phyloP scores from a whole-genome alignment of 2,113 vertebrate genomes.

The Seriola quinqueradiata region DNA sequence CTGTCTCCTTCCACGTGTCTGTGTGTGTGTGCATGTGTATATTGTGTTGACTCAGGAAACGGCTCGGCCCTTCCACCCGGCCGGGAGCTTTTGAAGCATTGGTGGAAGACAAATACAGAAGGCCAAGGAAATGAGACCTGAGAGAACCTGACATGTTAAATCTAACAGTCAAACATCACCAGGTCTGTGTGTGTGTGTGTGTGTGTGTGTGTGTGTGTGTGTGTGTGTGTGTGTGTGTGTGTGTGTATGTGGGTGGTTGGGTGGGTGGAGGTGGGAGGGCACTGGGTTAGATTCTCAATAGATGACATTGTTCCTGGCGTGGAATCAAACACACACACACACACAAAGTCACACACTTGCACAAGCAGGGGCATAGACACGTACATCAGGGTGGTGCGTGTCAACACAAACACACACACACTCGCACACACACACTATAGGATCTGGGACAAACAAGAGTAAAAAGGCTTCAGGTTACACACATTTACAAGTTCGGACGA shows the following conservation, averaged over 20 bases:
- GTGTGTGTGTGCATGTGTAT: slow-evolving; percentile 6
- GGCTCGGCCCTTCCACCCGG: slow-evolving; percentile 46
- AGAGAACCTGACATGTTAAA: slow-evolving; percentile 66
- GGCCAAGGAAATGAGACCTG: slow-evolving; percentile 53
- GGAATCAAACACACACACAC: slow-evolving; percentile 13
- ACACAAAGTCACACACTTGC: slow-evolving; percentile 4
- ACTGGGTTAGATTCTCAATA: slow-evolving; percentile 7
- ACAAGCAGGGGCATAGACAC: neutral
- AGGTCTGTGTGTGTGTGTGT: slow-evolving; percentile 27
- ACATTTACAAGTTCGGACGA: neutral
- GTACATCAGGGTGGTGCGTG: neutral
- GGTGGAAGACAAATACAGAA: slow-evolving; percentile 48
- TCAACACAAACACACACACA: neutral
- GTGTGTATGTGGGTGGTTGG: slow-evolving; percentile 5
- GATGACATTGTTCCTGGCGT: slow-evolving; percentile 50
- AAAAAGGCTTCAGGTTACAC: slow-evolving; percentile 19
- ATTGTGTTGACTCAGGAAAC: slow-evolving; percentile 47
- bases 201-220: slow-evolving; percentile 19
- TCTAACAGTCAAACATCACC: slow-evolving; percentile 77
- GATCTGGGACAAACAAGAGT: neutral
- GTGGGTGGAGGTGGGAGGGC: neutral
- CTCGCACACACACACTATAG: neutral
- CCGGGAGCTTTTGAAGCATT: slow-evolving; percentile 31
- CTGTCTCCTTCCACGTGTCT: neutral
- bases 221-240: slow-evolving; percentile 13